A percentile compares a stretch with the other conserved stretches of the same genome.
These are phyloP conservation scores for Ormyrus nitidulus DNA, from an alignment of 2,888 invertebrate genomes.

Conservation along the genomic window DNA sequence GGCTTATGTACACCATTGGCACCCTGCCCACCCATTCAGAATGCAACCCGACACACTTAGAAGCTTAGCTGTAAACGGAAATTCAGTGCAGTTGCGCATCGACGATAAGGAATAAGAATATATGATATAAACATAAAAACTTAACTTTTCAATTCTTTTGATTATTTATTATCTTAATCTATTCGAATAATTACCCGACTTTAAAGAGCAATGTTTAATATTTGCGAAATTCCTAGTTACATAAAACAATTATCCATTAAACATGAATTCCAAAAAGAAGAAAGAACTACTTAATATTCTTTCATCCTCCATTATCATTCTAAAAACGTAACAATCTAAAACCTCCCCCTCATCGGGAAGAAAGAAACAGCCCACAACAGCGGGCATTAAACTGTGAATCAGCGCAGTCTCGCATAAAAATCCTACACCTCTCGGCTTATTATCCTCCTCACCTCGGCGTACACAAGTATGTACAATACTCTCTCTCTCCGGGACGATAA, in stretches of 20 bases:
- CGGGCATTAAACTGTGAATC: constrained; percentile 28
- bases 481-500: constrained; percentile 58
- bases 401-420: neutral
- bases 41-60: constrained; percentile 41
- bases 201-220: no score
- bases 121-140: no score
- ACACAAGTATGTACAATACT: neutral
- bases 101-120: no score
- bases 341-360: neutral
- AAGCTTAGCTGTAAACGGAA: constrained; percentile 12
- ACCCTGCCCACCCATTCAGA: neutral
- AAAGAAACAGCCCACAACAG: neutral
- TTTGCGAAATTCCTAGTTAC: no score
- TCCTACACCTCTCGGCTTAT: constrained; percentile 14
- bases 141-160: no score
- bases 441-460: constrained; percentile 49
- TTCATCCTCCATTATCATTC: no score
- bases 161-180: no score
- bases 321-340: no score
- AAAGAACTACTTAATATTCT: no score
- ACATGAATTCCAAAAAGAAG: no score
- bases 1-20: neutral
- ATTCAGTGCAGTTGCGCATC: neutral
- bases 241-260: no score
- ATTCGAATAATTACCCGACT: no score